phyloP scores from a whole-genome alignment of 2,113 vertebrate genomes.

The Halichoeres trimaculatus region DNA sequence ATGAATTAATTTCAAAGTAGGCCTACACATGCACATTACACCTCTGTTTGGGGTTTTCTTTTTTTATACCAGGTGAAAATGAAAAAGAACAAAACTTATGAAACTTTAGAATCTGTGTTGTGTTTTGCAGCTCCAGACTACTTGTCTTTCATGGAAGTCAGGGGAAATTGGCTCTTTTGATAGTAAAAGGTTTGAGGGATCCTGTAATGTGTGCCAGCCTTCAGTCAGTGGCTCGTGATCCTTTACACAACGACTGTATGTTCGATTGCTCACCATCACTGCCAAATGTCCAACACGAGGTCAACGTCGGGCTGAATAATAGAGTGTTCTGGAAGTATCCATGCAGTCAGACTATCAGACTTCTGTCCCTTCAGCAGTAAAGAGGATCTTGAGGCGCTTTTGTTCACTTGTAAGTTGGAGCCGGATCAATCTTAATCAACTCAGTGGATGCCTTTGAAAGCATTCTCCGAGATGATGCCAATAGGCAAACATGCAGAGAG shows the following conservation, averaged over 20 bases:
- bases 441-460: slow-evolving; percentile 28
- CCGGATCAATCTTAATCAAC: slow-evolving; percentile 25
- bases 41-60: too few species aligned
- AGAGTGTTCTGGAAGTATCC: neutral
- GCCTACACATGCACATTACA: too few species aligned
- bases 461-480: neutral
- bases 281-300: neutral
- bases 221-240: neutral
- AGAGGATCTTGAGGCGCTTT: slow-evolving; percentile 1
- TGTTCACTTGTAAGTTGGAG: slow-evolving; percentile 1
- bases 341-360: neutral
- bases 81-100: too few species aligned
- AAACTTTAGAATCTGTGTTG: too few species aligned
- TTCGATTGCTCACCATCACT: neutral
- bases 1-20: too few species aligned
- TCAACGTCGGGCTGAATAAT: slow-evolving; percentile 8
- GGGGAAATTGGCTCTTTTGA: too few species aligned
- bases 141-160: too few species aligned
- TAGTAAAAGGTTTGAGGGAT: too few species aligned
- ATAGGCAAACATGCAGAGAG: neutral
- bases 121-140: too few species aligned
- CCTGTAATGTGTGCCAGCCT: too few species aligned
- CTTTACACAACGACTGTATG: neutral
- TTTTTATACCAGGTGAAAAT: too few species aligned
- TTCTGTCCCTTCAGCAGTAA: neutral